Percentiles rank a stretch among this genome's conserved stretches.
phyloP scores from a whole-genome alignment of 2,797 vertebrate species.

The Sitta carolinensis region DNA sequence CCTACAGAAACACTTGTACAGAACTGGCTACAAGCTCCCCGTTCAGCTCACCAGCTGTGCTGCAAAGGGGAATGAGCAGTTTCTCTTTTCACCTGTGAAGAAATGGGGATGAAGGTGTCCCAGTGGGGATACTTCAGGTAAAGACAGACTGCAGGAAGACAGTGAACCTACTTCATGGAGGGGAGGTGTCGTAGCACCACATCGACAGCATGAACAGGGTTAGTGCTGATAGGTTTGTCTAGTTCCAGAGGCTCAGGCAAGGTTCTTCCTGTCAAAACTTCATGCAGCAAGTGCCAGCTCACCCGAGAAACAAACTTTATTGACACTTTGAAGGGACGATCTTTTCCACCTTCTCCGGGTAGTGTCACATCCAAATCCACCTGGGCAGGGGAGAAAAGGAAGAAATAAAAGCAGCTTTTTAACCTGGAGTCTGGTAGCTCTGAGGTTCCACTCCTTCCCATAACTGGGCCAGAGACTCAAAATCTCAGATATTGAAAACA shows the following conservation, averaged over 20 bases:
- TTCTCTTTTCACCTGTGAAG: constrained; percentile 14
- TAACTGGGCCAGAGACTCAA: background rate
- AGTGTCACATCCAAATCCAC: constrained; percentile 99
- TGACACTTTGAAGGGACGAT: constrained; percentile 96
- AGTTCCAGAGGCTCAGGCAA: constrained; percentile 96
- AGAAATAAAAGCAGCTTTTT: background rate
- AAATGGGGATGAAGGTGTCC: constrained; percentile 39
- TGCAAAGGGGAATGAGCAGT: background rate
- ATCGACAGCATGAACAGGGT: constrained; percentile 98
- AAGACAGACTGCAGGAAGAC: constrained; percentile 56
- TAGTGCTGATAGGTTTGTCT: constrained; percentile 99
- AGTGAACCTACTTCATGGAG: constrained; percentile 93
- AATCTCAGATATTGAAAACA: background rate
- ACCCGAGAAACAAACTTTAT: constrained; percentile 98
- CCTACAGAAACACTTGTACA: background rate
- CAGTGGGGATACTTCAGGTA: background rate
- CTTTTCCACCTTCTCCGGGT: constrained; percentile 98
- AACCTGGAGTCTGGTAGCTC: background rate
- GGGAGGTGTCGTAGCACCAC: constrained; percentile 97
- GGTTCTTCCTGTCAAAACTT: constrained; percentile 95
- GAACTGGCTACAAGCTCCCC: background rate
- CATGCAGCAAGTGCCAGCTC: constrained; percentile 99
- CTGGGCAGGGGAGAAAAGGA: constrained; percentile 64
- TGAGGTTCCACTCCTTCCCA: background rate
- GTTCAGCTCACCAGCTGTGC: background rate